Percentiles rank a stretch among this genome's conserved stretches.
phyloP scores from a whole-genome alignment of 2,113 vertebrate species.

The Bambusicola thoracicus region DNA sequence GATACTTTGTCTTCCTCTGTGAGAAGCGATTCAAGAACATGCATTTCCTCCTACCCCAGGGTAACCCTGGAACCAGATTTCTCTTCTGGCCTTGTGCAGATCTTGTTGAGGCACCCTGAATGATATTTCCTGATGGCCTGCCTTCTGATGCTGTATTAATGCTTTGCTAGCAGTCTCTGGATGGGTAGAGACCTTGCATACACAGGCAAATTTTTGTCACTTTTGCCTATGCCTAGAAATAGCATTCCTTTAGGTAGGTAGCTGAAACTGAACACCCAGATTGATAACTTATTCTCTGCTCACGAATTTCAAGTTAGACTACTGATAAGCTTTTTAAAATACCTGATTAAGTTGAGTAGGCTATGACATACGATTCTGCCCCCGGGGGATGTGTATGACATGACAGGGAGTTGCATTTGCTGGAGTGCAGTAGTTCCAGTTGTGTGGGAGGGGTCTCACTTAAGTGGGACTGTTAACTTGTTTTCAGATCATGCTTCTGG shows the following conservation, averaged over 20 bases:
- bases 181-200: not conserved
- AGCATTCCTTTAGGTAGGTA: not conserved
- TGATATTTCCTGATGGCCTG: not conserved
- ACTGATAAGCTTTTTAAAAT: not conserved
- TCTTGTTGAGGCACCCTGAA: not conserved
- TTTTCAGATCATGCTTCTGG: not conserved
- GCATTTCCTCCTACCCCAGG: not conserved
- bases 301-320: not conserved
- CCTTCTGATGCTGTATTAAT: not conserved
- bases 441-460: not conserved
- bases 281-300: not conserved
- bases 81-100: not conserved
- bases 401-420: not conserved
- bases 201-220: not conserved
- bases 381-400: not conserved
- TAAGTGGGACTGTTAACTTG: not conserved
- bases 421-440: not conserved
- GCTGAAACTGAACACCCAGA: not conserved
- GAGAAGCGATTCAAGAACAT: not conserved
- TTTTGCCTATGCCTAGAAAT: not conserved
- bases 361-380: not conserved
- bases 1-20: not conserved
- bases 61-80: not conserved
- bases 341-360: not conserved
- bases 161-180: not conserved